Percentiles rank a stretch among this genome's conserved stretches.
Evolutionary conservation across 2,888 invertebrate species (phyloP).

Genomic region (Mantis religiosa): DNA sequence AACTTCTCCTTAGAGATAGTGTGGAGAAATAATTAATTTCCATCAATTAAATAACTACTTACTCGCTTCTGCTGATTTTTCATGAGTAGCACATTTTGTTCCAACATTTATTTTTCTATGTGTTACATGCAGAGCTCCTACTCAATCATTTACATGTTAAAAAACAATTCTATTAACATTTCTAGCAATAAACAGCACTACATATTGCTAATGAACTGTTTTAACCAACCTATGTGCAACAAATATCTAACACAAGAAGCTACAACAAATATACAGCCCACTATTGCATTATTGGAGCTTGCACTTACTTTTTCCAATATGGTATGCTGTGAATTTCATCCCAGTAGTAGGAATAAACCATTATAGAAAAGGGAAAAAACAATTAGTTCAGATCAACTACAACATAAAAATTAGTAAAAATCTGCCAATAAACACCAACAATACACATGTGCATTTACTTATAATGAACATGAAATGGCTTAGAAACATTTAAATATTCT

Average conservation of each 20-base stretch:
- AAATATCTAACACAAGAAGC: neutral
- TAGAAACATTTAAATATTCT: no score
- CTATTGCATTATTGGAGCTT: neutral
- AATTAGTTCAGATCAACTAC: slow-evolving; percentile 16
- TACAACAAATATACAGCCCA: neutral
- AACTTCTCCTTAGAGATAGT: no score
- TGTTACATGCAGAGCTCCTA: neutral
- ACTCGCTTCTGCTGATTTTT: neutral
- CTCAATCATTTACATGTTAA: no score
- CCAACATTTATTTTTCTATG: neutral
- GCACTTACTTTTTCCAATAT: slow-evolving; percentile 54
- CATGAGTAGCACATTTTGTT: neutral
- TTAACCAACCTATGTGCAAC: neutral
- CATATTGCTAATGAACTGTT: neutral
- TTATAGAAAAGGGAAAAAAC: slow-evolving; percentile 27
- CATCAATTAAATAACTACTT: neutral
- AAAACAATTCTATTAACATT: neutral
- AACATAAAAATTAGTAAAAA: no score
- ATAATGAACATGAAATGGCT: neutral
- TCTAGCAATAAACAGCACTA: neutral
- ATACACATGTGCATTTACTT: neutral
- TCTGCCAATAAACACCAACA: no score
- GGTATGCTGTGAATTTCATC: slow-evolving; percentile 44
- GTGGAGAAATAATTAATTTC: no score
- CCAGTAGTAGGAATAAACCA: slow-evolving; percentile 18